These are phyloP conservation scores for Plestiodon gilberti DNA, from an alignment of 2,113 vertebrate species.

Conservation along the genomic window DNA sequence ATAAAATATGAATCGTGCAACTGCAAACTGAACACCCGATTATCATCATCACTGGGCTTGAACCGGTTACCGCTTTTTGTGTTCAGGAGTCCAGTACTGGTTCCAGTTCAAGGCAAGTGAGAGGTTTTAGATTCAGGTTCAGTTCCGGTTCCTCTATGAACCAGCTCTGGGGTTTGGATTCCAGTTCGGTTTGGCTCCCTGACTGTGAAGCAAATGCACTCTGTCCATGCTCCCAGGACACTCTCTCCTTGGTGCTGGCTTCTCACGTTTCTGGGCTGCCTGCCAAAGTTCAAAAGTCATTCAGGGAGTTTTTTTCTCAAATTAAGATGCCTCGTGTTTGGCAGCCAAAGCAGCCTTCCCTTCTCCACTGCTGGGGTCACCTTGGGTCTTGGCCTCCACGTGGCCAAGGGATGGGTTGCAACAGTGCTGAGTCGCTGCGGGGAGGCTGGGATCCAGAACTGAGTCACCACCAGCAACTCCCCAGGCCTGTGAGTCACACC, in stretches of 20 bases:
- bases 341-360: neutral
- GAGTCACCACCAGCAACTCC: constrained; percentile 58
- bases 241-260: fast-evolving
- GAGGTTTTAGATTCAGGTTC: no score
- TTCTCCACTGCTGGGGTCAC: neutral
- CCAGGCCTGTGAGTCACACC: constrained; percentile 50
- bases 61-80: no score
- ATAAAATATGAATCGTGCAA: no score
- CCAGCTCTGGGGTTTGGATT: no score
- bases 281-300: neutral
- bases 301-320: neutral
- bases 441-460: constrained; percentile 55
- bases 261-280: neutral
- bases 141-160: no score
- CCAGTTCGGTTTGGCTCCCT: no score
- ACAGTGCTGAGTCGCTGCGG: neutral
- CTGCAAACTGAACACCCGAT: no score
- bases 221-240: neutral
- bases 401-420: neutral
- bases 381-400: constrained; percentile 32
- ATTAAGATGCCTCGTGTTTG: neutral
- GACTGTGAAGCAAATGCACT: neutral
- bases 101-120: no score
- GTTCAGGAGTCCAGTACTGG: no score
- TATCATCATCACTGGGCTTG: no score